Evolutionary conservation across 2,113 vertebrate species (phyloP).

Genomic region (Menura novaehollandiae): DNA sequence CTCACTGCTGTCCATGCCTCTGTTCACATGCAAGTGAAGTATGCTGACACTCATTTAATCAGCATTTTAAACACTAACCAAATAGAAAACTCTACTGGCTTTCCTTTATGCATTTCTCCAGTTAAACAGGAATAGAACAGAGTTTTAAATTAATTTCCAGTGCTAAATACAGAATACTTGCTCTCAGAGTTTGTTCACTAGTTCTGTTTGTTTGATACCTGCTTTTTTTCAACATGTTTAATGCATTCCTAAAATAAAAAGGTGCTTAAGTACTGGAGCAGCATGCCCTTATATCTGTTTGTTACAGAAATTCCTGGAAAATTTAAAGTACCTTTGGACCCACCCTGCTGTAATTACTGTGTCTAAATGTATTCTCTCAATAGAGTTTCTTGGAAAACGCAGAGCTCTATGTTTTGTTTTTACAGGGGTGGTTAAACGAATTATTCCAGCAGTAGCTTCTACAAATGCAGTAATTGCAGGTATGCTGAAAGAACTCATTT

Average conservation of each 20-base stretch:
- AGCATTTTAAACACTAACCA: background rate
- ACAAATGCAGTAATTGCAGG: slow-evolving; percentile 97
- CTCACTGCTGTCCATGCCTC: background rate
- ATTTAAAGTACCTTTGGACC: background rate
- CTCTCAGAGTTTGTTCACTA: background rate
- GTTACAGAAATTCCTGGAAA: background rate
- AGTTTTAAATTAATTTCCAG: background rate
- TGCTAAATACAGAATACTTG: background rate
- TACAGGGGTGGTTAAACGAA: slow-evolving; percentile 92
- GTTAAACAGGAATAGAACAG: background rate
- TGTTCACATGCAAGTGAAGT: background rate
- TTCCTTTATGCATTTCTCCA: background rate
- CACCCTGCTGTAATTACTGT: background rate
- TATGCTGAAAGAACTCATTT: slow-evolving; percentile 52
- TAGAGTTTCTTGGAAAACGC: background rate
- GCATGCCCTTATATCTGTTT: background rate
- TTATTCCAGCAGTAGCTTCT: slow-evolving; percentile 97
- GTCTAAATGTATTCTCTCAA: background rate
- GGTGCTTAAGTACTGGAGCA: background rate
- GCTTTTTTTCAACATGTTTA: background rate
- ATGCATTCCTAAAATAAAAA: background rate
- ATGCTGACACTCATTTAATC: background rate
- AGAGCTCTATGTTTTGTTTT: background rate
- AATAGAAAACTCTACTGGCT: background rate
- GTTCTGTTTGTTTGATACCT: background rate